Conservation (phyloP, 1,140 invertebrate genomes). For the Akabosia matsudoensis region DNA sequence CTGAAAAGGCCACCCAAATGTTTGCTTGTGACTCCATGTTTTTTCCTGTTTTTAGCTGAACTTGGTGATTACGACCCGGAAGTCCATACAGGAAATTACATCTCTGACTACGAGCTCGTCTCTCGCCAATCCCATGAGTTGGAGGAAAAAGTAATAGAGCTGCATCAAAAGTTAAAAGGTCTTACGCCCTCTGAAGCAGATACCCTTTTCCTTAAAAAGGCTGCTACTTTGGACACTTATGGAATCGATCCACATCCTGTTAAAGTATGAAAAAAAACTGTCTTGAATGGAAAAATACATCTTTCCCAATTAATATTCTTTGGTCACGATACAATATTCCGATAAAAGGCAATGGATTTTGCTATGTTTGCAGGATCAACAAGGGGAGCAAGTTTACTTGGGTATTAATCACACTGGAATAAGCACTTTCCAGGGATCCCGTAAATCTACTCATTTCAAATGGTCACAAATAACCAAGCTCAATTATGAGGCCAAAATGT, state of each 20-base stretch:
- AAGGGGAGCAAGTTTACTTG: conserved; percentile 83
- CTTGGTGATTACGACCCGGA: conserved; percentile 89
- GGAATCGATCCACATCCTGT: conserved; percentile 96
- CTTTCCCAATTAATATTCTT: not conserved
- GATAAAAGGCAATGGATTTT: no score
- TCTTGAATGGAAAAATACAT: not conserved
- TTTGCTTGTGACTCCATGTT: not conserved
- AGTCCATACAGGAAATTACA: conserved; percentile 83
- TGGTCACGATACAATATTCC: no score
- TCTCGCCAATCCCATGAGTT: conserved; percentile 77
- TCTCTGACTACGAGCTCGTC: conserved; percentile 83
- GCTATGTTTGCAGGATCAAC: conserved; percentile 68
- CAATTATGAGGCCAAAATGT: conserved; percentile 97
- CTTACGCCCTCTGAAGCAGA: conserved; percentile 73
- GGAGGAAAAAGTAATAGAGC: conserved; percentile 83
- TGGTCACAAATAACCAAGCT: conserved; percentile 95
- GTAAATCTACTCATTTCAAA: conserved; percentile 88
- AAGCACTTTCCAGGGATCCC: conserved; percentile 87
- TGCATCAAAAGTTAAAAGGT: conserved; percentile 77
- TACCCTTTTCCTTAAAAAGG: conserved; percentile 78
- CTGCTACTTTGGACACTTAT: conserved; percentile 87
- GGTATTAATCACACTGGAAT: conserved; percentile 94
- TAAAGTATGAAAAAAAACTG: conserved; percentile 64
- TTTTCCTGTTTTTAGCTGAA: conserved; percentile 65
- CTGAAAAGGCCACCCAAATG: no score